Evolutionary conservation across 1,140 invertebrate species (phyloP), one percentile per base, ranked within the genome.

Genomic region (Drosophila pseudoananassae): DNA sequence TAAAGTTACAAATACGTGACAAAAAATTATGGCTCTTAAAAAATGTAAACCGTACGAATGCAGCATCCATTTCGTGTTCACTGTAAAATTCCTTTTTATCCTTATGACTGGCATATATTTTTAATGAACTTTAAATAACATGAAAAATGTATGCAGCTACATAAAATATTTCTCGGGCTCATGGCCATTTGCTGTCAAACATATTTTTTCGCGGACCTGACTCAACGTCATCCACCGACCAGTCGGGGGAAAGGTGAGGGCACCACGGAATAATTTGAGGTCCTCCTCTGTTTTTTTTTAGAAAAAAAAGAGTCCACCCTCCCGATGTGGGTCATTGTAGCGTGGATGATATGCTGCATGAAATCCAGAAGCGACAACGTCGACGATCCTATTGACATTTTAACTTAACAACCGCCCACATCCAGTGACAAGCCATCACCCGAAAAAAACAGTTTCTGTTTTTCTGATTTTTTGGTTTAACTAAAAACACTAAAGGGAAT

Each of bases 51-150:
- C 25, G 5, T n/a, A 36, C 6, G 27, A 29, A 8, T 33, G 12
- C 33, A 12, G 33, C 12, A 36, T 36, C 33, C 33, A 17, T 43
- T 43, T 17, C 14, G 17, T 43, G 15, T 43, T 17, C 23, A 58
- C 31, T n/a, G 6, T 55, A 12, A n/a, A 27, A 45, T 52, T 17
- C n/a, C 29, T 47, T 36, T 53, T 23, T 55, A 3, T 45, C 15
- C 10, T 2, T 15, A 36, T 57, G 66, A 50, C 38, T 50, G 38
- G n/a, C 63, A 57, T 70, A 46, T 25, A 77, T 70, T 55, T 77
- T 77, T 80, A 80, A 84, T 84, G 76, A 85, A 79, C 81, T 80
- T 84, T 80, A 81, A 84, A 69, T 85, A 77, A 84, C 72, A 73
- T 80, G 50, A 59, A 81, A 76, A 81, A 77, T 87, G 31, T 70